Evolutionary conservation across 2,888 invertebrate genomes (phyloP).

Genomic region (Hoplodrina blanda): DNA sequence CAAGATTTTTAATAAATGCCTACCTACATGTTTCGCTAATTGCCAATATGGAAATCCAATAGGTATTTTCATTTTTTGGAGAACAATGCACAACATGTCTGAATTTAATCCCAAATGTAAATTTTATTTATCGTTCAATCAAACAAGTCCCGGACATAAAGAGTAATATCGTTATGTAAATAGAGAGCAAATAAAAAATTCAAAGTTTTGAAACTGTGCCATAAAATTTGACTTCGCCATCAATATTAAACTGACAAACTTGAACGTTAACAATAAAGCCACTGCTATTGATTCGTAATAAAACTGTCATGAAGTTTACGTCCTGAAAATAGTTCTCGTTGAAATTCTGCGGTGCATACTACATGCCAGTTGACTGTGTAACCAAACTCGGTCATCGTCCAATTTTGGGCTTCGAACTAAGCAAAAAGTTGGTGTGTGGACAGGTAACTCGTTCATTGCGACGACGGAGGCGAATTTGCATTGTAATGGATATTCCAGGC

Average conservation of each 20-base stretch:
- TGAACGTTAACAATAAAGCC: conserved; percentile 40
- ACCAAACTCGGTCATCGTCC: conserved; percentile 80
- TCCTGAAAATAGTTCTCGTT: conserved; percentile 53
- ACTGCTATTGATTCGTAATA: conserved; percentile 52
- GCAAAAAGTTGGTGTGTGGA: conserved; percentile 82
- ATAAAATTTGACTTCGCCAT: conserved; percentile 28
- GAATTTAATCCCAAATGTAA: conserved; percentile 23
- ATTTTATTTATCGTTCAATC: background rate
- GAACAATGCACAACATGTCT: conserved; percentile 10
- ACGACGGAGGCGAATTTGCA: conserved; percentile 84
- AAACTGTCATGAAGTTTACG: conserved; percentile 54
- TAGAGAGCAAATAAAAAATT: conserved; percentile 40
- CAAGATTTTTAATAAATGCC: background rate
- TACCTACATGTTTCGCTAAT: conserved; percentile 16
- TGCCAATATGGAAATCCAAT: conserved; percentile 14
- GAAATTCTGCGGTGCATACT: conserved; percentile 53
- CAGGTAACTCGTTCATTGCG: conserved; percentile 84
- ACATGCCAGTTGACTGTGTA: conserved; percentile 60
- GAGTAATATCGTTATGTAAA: background rate
- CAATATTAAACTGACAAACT: conserved; percentile 35
- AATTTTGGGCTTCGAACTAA: conserved; percentile 79
- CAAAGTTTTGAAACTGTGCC: conserved; percentile 26
- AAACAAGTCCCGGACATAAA: background rate
- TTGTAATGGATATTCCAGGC: conserved; percentile 84
- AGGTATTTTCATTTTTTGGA: conserved; percentile 9